Evolutionary conservation across 1,140 invertebrate genomes (phyloP), one percentile per base, ranked within the genome.

Genomic region (Dryas iulia): DNA sequence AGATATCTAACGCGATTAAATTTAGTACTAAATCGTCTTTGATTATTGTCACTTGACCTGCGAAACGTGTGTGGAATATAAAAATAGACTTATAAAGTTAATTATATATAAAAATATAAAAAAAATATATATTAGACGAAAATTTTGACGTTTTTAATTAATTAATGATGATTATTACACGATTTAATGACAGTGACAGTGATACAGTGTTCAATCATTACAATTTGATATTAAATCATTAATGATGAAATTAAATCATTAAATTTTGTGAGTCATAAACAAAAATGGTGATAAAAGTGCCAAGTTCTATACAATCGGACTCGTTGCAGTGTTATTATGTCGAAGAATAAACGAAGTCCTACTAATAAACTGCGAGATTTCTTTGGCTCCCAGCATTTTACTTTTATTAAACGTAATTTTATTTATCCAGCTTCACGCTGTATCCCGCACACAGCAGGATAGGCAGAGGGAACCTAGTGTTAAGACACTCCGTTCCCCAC

Each of bases 381-480:
- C 18, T 84, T 87, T 33, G 83, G 86, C 70, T 86, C 83, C 0
- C 79, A 82, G 26, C 69, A 82, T 52, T 78, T 81, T 52, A 73
- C 35, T 12, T 74, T 75, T 30, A 60, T 72, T 3, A 80, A 82
- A 83, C 72, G 81, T 85, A 84, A 18, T 7, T 53, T 54, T 18
- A 21, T 8, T 47, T 11, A 47, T 0, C n/a, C n/a, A n/a, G n/a
- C n/a, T n/a, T n/a, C n/a, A n/a, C n/a, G n/a, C n/a, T n/a, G n/a
- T n/a, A n/a, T n/a, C n/a, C n/a, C n/a, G n/a, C n/a, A n/a, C n/a
- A n/a, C n/a, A n/a, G n/a, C n/a, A n/a, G n/a, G n/a, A n/a, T n/a
- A n/a, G n/a, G n/a, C n/a, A n/a, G n/a, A n/a, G n/a, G n/a, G n/a
- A n/a, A n/a, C n/a, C n/a, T n/a, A n/a, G n/a, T n/a, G n/a, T n/a